Evolutionary conservation across 2,113 vertebrate genomes (phyloP).

Genomic region (Neolamprologus brichardi): DNA sequence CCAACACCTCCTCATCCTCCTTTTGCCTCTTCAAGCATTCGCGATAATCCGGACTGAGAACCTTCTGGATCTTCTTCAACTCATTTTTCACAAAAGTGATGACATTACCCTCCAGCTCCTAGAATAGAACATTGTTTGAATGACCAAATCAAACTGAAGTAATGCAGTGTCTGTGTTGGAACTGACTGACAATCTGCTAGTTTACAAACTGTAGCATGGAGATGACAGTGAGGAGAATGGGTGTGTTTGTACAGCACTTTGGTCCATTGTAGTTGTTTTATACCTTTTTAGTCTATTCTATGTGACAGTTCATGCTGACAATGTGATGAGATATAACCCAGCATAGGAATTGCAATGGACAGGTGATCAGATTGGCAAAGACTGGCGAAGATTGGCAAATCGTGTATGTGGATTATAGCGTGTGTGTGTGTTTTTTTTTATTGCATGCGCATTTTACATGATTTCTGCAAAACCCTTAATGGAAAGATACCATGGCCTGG

Average conservation of each 20-base stretch:
- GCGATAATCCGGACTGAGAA: not conserved
- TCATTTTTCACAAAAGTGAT: not conserved
- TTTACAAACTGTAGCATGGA: not conserved
- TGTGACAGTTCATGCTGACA: not conserved
- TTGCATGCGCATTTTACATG: fast-evolving
- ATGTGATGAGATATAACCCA: not conserved
- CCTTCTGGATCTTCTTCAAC: not conserved
- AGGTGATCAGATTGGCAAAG: not conserved
- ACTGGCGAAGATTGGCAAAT: not conserved
- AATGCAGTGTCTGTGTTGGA: not conserved
- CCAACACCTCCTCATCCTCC: not conserved
- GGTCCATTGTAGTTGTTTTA: not conserved
- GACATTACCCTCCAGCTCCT: not conserved
- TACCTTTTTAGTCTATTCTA: not conserved
- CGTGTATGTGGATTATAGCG: not conserved
- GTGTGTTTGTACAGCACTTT: not conserved
- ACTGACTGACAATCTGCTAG: not conserved
- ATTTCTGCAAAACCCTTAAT: not conserved
- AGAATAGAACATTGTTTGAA: not conserved
- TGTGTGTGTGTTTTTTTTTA: not conserved
- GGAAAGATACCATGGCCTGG: not conserved
- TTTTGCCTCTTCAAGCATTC: not conserved
- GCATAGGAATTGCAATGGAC: not conserved
- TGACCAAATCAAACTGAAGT: not conserved
- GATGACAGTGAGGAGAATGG: not conserved